Evolutionary conservation across 2,797 vertebrate species (phyloP), one percentile per base, ranked within the genome.

Genomic region (Sebastes vulpes): DNA sequence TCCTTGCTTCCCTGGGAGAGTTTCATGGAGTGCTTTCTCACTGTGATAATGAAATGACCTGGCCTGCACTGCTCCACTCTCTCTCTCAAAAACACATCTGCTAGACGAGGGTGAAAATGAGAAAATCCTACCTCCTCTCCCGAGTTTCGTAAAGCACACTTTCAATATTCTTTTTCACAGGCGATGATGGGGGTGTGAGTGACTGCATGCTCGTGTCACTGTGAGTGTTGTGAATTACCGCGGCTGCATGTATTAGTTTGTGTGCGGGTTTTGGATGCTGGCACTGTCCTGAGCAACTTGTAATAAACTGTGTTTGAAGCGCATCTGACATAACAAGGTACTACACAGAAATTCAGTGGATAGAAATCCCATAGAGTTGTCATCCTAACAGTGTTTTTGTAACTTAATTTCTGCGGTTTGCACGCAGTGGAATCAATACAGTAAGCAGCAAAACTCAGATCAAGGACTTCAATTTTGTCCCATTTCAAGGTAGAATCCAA

Each of bases 1-100:
- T 88, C 77, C 73, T 86, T 83, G 83, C 88, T 84, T 92, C 88
- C 93, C 91, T 86, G 80, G 79, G 93, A 93, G 93, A 92, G 85
- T 91, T 93, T 89, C 90, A 85, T 86, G 84, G 91, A 94, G 91
- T 89, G 88, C 93, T 93, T 92, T 95, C 93, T 94, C 91, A 89
- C 91, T 93, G 86, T 94, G 91, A 94, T 95, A 94, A 94, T 95
- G 93, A 94, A 94, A 95, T 93, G 94, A 94, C 94, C 93, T 90
- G 90, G 89, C 91, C 90, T 91, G 92, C 88, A 79, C 90, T 35
- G 86, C 83, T 90, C 72, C 73, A 20, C 91, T 89, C 87, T 80
- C 81, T 69, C 80, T 81, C 83, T 86, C 88, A 84, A 90, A 92
- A 91, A 91, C 90, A 93, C 90, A 93, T 94, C 92, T 92, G 89